Evolutionary conservation across 1,140 invertebrate species (phyloP).

Genomic region (Drosophila navojoa): DNA sequence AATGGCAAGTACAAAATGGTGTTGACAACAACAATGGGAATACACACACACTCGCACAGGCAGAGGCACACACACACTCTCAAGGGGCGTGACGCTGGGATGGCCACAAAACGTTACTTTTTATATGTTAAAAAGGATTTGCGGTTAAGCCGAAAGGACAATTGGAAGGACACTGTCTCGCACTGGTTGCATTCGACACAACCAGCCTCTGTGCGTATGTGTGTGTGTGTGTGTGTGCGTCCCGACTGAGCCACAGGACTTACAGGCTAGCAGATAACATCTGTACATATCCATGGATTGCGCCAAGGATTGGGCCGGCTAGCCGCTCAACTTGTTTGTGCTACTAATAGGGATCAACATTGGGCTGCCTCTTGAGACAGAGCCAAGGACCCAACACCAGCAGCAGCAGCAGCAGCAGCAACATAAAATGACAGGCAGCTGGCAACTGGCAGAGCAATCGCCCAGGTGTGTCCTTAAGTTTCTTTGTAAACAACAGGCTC

Average conservation of each 20-base stretch:
- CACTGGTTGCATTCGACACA: slow-evolving; percentile 59
- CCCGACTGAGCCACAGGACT: slow-evolving; percentile 29
- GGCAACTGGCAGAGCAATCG: slow-evolving; percentile 24
- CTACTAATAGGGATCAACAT: slow-evolving; percentile 81
- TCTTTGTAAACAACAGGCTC: slow-evolving; percentile 43
- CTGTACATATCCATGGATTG: slow-evolving; percentile 69
- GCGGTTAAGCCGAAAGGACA: slow-evolving; percentile 79
- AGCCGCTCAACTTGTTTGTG: slow-evolving; percentile 70
- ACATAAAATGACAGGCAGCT: background rate
- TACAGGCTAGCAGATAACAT: slow-evolving; percentile 62
- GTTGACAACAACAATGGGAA: slow-evolving; percentile 82
- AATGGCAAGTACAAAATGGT: slow-evolving; percentile 76
- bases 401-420: background rate
- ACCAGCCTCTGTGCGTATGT: background rate
- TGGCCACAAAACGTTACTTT: slow-evolving; percentile 72
- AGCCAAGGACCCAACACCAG: background rate
- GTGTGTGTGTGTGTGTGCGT: slow-evolving; percentile 1
- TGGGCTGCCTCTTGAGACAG: slow-evolving; percentile 74
- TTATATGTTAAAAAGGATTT: slow-evolving; percentile 83
- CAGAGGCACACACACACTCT: slow-evolving; percentile 3
- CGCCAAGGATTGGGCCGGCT: slow-evolving; percentile 30
- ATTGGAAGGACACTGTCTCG: slow-evolving; percentile 56
- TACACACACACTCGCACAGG: slow-evolving; percentile 32
- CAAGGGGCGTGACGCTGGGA: background rate
- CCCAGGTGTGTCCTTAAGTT: slow-evolving; percentile 47